Conservation (phyloP, 2,797 vertebrate species). For the Hafferia zeledoni region DNA sequence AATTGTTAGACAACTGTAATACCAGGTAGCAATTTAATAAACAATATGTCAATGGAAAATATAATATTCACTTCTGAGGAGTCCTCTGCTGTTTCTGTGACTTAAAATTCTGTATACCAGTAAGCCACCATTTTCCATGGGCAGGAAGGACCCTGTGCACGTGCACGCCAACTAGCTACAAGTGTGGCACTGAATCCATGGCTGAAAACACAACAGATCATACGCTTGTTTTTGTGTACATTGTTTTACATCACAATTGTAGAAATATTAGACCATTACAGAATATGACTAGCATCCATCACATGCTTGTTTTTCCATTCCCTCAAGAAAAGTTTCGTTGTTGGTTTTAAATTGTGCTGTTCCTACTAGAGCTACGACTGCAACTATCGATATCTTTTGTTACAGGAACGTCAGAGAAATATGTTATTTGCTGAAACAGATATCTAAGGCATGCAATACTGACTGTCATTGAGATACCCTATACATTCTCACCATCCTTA, state of each 20-base stretch:
- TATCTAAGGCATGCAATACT: neutral
- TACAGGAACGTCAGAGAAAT: neutral
- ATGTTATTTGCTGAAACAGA: rapidly evolving
- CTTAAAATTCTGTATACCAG: neutral
- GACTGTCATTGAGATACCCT: neutral
- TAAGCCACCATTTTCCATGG: neutral
- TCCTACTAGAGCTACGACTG: neutral
- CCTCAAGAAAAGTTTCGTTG: neutral
- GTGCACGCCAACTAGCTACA: neutral
- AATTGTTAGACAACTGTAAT: neutral
- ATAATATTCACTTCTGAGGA: neutral
- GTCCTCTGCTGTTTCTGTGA: neutral
- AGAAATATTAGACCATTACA: neutral
- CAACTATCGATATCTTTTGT: neutral
- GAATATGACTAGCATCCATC: neutral
- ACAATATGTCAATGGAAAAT: neutral
- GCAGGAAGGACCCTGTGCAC: neutral
- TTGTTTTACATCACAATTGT: neutral
- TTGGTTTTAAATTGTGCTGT: neutral
- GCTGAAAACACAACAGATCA: neutral
- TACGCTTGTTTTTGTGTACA: neutral
- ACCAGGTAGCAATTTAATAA: neutral
- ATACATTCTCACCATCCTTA: neutral
- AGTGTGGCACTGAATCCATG: neutral
- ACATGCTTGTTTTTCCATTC: neutral